Conservation (phyloP, 2,113 vertebrate genomes). For the Hyla sarda region DNA sequence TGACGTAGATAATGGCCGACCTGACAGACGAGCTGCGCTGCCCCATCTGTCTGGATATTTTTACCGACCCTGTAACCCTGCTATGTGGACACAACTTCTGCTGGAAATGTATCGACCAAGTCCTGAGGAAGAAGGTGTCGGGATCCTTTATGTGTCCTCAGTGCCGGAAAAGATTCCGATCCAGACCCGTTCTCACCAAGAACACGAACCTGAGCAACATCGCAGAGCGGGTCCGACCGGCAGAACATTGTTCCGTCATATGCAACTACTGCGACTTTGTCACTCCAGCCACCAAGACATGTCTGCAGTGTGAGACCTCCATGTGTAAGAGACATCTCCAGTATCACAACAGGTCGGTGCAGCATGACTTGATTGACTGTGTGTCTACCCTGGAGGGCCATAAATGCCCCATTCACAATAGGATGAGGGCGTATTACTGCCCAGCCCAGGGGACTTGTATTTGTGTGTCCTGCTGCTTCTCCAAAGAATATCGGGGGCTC, state of each 20-base stretch:
- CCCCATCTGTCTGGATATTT: slow-evolving; percentile 7
- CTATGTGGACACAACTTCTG: slow-evolving; percentile 22
- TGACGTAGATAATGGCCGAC: too few species aligned
- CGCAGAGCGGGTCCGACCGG: not conserved
- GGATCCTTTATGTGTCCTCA: not conserved
- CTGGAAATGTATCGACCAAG: not conserved
- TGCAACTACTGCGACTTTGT: slow-evolving; percentile 20
- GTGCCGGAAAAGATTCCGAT: not conserved
- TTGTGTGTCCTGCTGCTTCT: not conserved
- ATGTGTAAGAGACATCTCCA: not conserved
- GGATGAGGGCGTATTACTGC: not conserved
- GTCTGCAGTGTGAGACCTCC: slow-evolving; percentile 18
- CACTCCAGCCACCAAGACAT: not conserved
- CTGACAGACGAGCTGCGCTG: not conserved
- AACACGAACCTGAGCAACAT: slow-evolving; percentile 6
- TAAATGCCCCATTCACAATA: not conserved
- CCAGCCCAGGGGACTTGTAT: not conserved
- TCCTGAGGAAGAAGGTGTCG: not conserved
- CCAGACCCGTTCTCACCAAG: not conserved
- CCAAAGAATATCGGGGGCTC: not conserved
- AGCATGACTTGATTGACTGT: not conserved
- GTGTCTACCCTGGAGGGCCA: slow-evolving; percentile 39
- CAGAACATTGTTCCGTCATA: not conserved
- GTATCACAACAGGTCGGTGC: slow-evolving; percentile 61
- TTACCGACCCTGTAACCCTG: not conserved